A percentile compares a stretch with the other conserved stretches of the same genome.
Evolutionary conservation across 2,797 vertebrate species (phyloP).

Genomic region (Hydrolagus colliei): DNA sequence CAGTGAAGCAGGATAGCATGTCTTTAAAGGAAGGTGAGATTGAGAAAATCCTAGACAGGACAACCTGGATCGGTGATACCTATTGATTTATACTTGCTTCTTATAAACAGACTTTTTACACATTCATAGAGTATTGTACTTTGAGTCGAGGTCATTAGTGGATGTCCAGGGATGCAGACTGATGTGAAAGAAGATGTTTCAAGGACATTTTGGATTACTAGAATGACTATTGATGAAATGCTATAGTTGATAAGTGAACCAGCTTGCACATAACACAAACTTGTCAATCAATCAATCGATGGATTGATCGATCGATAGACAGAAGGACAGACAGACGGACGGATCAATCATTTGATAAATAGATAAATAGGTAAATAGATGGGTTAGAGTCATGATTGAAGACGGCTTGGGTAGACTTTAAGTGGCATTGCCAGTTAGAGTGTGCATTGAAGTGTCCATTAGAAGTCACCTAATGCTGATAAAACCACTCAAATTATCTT

Average conservation of each 20-base stretch:
- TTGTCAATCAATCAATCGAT: no score
- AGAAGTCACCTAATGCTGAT: neutral
- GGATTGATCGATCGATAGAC: no score
- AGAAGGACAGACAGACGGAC: no score
- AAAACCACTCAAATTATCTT: neutral
- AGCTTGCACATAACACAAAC: neutral
- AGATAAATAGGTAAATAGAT: neutral
- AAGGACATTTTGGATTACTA: neutral
- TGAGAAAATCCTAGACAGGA: neutral
- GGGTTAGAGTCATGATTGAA: neutral
- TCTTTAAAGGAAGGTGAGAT: neutral
- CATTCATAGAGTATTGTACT: neutral
- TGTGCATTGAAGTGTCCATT: neutral
- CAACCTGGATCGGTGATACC: neutral
- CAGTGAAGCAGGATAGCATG: neutral
- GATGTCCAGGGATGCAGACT: neutral
- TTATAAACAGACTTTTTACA: neutral
- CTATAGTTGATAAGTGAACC: neutral
- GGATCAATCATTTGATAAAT: no score
- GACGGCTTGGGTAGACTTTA: no score
- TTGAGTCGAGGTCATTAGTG: neutral
- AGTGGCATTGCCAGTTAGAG: neutral
- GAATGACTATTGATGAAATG: neutral
- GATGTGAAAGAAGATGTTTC: neutral
- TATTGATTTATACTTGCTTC: neutral